These are phyloP conservation scores for Vultur gryphus DNA, from an alignment of 2,797 vertebrate genomes.

Conservation along the genomic window DNA sequence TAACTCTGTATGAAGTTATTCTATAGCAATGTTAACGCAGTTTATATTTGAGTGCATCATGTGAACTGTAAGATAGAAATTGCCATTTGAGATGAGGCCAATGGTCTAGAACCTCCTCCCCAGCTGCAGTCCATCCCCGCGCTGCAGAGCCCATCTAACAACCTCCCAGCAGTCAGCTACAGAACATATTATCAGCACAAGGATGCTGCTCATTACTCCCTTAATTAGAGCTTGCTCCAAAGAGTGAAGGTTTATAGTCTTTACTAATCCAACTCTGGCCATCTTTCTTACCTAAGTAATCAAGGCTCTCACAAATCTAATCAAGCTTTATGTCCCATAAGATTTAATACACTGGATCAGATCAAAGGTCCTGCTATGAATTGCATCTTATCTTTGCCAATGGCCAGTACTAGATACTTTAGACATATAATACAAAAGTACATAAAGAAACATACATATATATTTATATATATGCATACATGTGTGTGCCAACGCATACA, in stretches of 20 bases:
- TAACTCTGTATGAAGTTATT: neutral
- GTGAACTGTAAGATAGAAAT: neutral
- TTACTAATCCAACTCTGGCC: neutral
- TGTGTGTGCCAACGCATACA: neutral
- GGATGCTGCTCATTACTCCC: neutral
- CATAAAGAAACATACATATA: neutral
- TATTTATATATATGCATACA: too few relatives aligned
- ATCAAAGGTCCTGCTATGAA: neutral
- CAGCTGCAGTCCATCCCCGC: neutral
- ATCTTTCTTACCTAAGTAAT: neutral
- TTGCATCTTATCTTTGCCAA: neutral
- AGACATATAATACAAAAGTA: neutral
- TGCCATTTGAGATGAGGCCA: neutral
- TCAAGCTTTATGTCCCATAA: neutral
- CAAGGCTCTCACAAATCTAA: neutral
- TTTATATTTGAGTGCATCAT: neutral
- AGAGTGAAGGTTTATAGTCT: neutral
- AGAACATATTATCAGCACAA: neutral
- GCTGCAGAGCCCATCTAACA: neutral
- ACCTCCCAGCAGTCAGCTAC: neutral
- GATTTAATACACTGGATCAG: neutral
- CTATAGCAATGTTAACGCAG: neutral
- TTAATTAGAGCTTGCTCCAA: conserved; percentile 17
- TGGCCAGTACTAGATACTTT: rapidly evolving
- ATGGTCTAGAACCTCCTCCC: neutral